These are phyloP conservation scores for Microtus pennsylvanicus DNA, from an alignment of 2,113 vertebrate genomes.

Conservation along the genomic window DNA sequence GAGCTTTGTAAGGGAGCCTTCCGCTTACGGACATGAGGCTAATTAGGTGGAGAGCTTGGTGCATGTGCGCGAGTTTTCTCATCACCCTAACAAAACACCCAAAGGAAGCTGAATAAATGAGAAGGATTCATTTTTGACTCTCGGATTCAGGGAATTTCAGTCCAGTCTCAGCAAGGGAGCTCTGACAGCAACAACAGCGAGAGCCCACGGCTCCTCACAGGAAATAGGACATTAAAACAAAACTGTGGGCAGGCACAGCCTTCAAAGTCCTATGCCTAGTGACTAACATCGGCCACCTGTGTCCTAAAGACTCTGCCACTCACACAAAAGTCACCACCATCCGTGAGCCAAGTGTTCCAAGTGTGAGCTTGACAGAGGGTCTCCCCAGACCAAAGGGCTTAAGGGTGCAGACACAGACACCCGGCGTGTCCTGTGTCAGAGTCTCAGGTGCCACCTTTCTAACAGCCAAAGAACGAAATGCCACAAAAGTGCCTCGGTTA, in stretches of 20 bases:
- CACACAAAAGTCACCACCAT: no score
- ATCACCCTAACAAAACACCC: no score
- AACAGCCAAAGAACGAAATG: neutral
- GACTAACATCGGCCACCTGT: neutral
- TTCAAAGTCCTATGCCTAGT: neutral
- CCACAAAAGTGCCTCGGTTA: neutral
- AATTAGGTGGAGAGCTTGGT: neutral
- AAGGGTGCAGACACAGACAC: neutral
- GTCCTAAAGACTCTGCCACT: neutral
- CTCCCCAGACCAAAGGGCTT: neutral
- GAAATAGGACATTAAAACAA: neutral
- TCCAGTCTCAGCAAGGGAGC: no score
- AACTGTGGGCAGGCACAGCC: neutral
- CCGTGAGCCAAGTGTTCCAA: neutral
- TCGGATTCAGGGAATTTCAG: neutral
- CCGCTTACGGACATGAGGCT: neutral
- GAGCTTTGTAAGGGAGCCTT: neutral
- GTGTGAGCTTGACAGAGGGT: no score
- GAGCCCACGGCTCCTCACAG: no score
- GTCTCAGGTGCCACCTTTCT: neutral
- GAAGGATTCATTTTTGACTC: neutral
- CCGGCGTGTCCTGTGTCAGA: neutral
- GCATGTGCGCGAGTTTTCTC: neutral
- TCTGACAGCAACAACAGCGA: no score
- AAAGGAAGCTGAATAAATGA: neutral